A percentile compares a stretch with the other conserved stretches of the same genome.
These are phyloP conservation scores for Ericerus pela DNA, from an alignment of 1,140 invertebrate species.

Conservation along the genomic window DNA sequence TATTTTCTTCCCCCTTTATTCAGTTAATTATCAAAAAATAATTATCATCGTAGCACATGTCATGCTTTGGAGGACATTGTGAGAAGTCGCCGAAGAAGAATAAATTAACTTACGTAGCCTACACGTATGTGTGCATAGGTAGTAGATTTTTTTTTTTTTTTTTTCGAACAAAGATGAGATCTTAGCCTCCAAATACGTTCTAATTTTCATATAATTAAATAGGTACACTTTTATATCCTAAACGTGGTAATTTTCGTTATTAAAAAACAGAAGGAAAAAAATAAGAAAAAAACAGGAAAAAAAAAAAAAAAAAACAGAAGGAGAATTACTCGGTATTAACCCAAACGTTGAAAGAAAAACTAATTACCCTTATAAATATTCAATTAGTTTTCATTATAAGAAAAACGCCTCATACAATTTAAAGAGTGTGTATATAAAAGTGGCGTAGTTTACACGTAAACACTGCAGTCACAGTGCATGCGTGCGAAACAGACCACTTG, in stretches of 20 bases:
- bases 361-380: conserved; percentile 12
- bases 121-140: too few species aligned
- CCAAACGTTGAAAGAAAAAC: conserved; percentile 7
- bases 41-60: conserved; percentile 8
- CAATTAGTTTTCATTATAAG: conserved; percentile 9
- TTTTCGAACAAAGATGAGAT: conserved; percentile 7
- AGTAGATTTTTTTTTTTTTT: too few species aligned
- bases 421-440: not conserved
- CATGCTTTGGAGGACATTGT: conserved; percentile 11
- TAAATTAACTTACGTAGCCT: too few species aligned
- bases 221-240: conserved; percentile 11
- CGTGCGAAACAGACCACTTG: too few species aligned
- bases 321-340: too few species aligned
- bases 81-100: conserved; percentile 6
- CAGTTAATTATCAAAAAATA: too few species aligned
- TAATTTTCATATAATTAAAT: conserved; percentile 13
- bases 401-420: not conserved
- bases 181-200: conserved; percentile 1
- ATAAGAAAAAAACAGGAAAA: too few species aligned
- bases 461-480: too few species aligned
- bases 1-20: too few species aligned
- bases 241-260: conserved; percentile 8
- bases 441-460: not conserved
- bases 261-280: too few species aligned
- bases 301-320: too few species aligned